Evolutionary conservation across 1,140 invertebrate species (phyloP), one percentile per base, ranked within the genome.

Genomic region (Bombus vancouverensis): DNA sequence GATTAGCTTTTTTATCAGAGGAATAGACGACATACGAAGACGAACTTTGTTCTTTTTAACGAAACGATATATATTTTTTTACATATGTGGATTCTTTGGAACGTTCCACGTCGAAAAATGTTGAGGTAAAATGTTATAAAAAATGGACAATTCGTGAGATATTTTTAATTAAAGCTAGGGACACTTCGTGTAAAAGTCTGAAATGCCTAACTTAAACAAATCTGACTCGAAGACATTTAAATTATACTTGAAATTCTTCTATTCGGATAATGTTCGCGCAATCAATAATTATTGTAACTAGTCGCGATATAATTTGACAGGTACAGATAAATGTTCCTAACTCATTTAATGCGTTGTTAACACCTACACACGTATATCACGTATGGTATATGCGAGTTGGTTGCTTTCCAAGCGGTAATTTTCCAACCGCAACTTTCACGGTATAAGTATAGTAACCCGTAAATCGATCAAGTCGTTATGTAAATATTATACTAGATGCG

Each of bases 321-420:
- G 34, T 76, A 57, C 37, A 53, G 74, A 76, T 32, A 57, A 53
- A 76, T 59, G 25, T 53, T 75, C 32, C 13, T 15, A 34, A 34
- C 47, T 53, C 32, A 0, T 75, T 75, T 59, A 75, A 57, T 37
- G 22, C 25, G 32, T 57, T n/a, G 47, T 76, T 76, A 76, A 76
- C 25, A 59, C 53, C 34, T 53, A 53, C 18, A 53, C 22, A 53
- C 47, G 6, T n/a, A 39, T 44, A 62, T n/a, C 53, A 13, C n/a
- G 9, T 39, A 59, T 76, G 22, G 74, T 53, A 37, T 71, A 75
- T 25, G 25, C 47, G 53, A 76, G 53, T 76, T 76, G 74, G 74
- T 76, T 37, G 74, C 34, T 57, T 62, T 59, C 74, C 74, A 76
- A 62, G 53, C 74, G 59, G 25, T 76, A 76, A 76, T 76, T 76